Base-by-base conservation (phyloP, 30 jellyfish, hydroid and myxozoan species). In the Haliclystus octoradiatus region DNA sequence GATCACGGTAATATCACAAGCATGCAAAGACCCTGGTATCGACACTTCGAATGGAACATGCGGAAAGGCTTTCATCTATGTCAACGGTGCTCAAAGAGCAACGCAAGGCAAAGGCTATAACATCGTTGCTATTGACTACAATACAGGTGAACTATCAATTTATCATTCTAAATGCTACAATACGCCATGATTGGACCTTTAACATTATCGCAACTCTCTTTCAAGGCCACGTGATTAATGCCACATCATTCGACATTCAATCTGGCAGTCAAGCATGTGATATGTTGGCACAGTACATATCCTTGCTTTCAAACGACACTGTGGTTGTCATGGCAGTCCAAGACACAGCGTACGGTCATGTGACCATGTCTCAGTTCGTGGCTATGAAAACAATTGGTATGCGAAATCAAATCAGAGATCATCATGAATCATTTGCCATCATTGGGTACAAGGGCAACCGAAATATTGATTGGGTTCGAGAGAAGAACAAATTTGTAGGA, bases 21-120 rank as follows among this genome's bases (percentile, higher is more conserved):
- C 14, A 40, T 40, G 57, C 57, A 40, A 40, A 40, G 57, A 40
- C 57, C 57, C 57, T 40, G 57, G 57, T 40, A 40, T 40, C 19
- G 57, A 40, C 19, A 40, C 9, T 5, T 40, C 9, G 9, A 40
- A 40, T 40, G 57, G 57, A 9, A 40, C 57, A 40, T 40, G 57
- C 19, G 57, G 57, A 9, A 40, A 40, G 19, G 57, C 57, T 9
- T 40, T 40, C 57, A 40, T 40, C 19, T 40, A 40, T 19, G 57
- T 40, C 57, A 40, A 40, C 57, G 57, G 57, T 5, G 57, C 19
- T 9, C 57, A 40, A 40, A 40, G 57, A 5, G 57, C 57, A 5
- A 19, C 19, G 19, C 57, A 40, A 40, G 19, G 19, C 14, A 40
- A 40, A 40, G 57, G 57, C 9, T 40, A 40, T 19, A 40, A 40